phyloP scores from a whole-genome alignment of 2,113 vertebrate species.

The Pelecanus crispus region DNA sequence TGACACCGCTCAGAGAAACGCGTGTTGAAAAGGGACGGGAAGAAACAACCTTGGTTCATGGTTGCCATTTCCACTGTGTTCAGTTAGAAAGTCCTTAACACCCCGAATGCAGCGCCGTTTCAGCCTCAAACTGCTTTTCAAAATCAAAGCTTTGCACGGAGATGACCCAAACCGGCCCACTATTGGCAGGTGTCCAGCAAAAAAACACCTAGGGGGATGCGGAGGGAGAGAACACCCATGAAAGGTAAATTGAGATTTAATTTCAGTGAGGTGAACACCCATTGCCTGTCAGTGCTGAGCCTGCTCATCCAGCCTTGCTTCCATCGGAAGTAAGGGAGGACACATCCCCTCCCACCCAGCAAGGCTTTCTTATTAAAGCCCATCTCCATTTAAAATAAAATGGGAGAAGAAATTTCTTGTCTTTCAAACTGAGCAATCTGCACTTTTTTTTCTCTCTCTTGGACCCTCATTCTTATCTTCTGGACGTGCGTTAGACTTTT shows the following conservation, averaged over 20 bases:
- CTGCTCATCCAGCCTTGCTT: background rate
- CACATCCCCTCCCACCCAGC: background rate
- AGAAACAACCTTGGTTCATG: background rate
- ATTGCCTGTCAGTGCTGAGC: background rate
- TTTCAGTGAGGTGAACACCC: background rate
- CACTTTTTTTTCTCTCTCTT: background rate
- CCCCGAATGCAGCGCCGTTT: background rate
- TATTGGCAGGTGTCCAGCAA: background rate
- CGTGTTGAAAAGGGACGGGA: rapidly evolving
- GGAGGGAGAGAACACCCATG: rapidly evolving
- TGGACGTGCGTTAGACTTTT: background rate
- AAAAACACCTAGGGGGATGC: background rate
- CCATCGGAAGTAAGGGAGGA: background rate
- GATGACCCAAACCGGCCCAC: background rate
- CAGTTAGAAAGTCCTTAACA: background rate
- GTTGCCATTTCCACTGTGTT: background rate
- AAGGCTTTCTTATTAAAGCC: background rate
- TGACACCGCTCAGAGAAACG: background rate
- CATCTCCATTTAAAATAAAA: background rate
- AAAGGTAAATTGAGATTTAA: background rate
- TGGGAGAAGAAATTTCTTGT: background rate
- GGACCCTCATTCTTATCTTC: background rate
- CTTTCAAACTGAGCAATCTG: background rate
- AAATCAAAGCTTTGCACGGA: background rate
- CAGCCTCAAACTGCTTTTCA: background rate